phyloP scores from a whole-genome alignment of 2,888 invertebrate species.

The Pollenia labialis region DNA sequence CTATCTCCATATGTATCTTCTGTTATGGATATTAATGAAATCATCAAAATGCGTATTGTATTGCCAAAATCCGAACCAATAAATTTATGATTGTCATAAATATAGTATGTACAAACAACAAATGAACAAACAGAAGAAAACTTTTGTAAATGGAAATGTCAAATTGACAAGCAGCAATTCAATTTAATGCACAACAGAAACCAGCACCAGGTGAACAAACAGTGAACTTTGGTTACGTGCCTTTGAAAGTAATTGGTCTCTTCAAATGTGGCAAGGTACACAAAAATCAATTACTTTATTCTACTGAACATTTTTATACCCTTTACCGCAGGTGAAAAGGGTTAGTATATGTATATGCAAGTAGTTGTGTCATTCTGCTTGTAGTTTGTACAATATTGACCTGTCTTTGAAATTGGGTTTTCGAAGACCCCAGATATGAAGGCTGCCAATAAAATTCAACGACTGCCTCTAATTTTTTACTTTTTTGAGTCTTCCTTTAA shows the following conservation, averaged over 20 bases:
- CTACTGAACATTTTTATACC: not conserved
- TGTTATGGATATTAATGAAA: conserved; percentile 17
- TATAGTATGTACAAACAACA: conserved; percentile 3
- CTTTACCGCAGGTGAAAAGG: too few relatives aligned
- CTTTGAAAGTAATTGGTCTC: conserved; percentile 7
- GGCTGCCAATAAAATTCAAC: too few relatives aligned
- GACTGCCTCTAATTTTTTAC: too few relatives aligned
- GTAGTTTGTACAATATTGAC: too few relatives aligned
- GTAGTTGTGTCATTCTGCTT: too few relatives aligned
- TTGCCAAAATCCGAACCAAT: conserved; percentile 1
- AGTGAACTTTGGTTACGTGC: conserved; percentile 35
- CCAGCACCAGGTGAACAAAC: conserved; percentile 42
- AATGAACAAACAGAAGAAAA: not conserved
- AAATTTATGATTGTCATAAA: conserved; percentile 62
- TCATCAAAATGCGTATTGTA: conserved; percentile 50
- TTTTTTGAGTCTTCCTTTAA: too few relatives aligned
- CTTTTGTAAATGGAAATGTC: conserved; percentile 42
- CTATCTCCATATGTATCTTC: conserved; percentile 1
- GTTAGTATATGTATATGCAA: too few relatives aligned
- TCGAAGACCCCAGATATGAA: too few relatives aligned
- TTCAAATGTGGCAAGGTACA: conserved; percentile 16
- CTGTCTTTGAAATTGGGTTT: too few relatives aligned
- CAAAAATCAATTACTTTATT: conserved; percentile 20
- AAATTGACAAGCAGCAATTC: conserved; percentile 41
- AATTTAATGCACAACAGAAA: conserved; percentile 3